Conservation (phyloP, 2,888 invertebrate species). For the Rugalucina vietnamica region DNA sequence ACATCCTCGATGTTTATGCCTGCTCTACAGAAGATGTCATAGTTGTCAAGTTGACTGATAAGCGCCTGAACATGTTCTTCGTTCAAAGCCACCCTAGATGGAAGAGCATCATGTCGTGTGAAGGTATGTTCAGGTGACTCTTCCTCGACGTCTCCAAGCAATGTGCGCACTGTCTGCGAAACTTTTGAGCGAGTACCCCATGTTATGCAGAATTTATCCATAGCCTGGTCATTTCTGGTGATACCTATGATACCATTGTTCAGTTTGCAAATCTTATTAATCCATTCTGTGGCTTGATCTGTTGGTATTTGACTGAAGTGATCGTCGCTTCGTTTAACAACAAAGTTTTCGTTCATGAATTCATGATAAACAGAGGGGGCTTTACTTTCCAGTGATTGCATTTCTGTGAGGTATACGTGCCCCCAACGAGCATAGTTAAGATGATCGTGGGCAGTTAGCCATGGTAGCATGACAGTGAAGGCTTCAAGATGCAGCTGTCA, state of each 20-base stretch:
- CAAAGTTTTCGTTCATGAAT: constrained; percentile 40
- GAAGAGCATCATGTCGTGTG: not conserved
- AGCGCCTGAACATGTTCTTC: constrained; percentile 17
- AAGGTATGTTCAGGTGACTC: constrained; percentile 16
- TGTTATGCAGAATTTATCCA: constrained; percentile 41
- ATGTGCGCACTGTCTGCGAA: not conserved
- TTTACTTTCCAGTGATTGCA: constrained; percentile 21
- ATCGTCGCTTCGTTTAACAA: constrained; percentile 35
- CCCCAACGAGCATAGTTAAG: constrained; percentile 55
- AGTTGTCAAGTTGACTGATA: constrained; percentile 4
- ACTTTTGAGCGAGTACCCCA: constrained; percentile 37
- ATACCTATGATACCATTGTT: constrained; percentile 49
- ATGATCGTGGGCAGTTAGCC: constrained; percentile 46
- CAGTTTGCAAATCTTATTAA: constrained; percentile 44
- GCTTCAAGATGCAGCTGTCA: constrained; percentile 47
- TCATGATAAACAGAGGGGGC: constrained; percentile 43
- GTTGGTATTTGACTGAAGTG: constrained; percentile 46
- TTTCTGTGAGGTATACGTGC: constrained; percentile 53
- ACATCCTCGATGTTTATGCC: not conserved
- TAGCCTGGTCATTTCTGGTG: constrained; percentile 39
- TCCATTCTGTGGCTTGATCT: constrained; percentile 51
- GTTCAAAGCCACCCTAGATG: constrained; percentile 4
- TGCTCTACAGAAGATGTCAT: constrained; percentile 17
- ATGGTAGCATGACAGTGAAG: constrained; percentile 51
- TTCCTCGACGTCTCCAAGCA: constrained; percentile 2